phyloP scores from a whole-genome alignment of 1,140 invertebrate species.

The Euwallacea similis region DNA sequence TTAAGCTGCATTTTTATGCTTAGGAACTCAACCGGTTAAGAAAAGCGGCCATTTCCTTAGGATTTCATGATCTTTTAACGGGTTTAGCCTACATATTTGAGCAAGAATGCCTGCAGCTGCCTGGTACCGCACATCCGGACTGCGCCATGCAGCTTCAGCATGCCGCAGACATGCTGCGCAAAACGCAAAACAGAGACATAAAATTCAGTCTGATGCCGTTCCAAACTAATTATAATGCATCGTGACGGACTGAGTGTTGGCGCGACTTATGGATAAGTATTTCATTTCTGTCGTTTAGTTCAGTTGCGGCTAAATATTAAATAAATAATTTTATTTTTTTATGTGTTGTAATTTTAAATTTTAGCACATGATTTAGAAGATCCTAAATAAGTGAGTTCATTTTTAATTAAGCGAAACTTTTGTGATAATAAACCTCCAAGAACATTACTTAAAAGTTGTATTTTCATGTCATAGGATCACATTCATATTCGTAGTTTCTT shows the following conservation, averaged over 20 bases:
- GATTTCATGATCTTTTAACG: slow-evolving; percentile 79
- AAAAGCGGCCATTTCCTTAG: slow-evolving; percentile 84
- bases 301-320: too few species aligned
- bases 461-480: too few species aligned
- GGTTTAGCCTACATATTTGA: slow-evolving; percentile 82
- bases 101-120: slow-evolving; percentile 82
- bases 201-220: slow-evolving; percentile 67
- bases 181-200: slow-evolving; percentile 64
- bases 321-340: too few species aligned
- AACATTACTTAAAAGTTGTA: too few species aligned
- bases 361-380: too few species aligned
- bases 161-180: slow-evolving; percentile 73
- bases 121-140: slow-evolving; percentile 78
- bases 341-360: too few species aligned
- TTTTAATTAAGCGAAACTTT: too few species aligned
- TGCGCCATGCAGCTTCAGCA: slow-evolving; percentile 88
- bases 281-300: too few species aligned
- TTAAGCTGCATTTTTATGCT: neutral
- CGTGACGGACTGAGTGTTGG: slow-evolving; percentile 3
- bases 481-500: too few species aligned
- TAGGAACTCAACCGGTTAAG: slow-evolving; percentile 90
- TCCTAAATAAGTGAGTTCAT: too few species aligned
- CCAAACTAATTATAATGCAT: slow-evolving; percentile 56
- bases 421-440: too few species aligned
- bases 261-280: too few species aligned